Evolutionary conservation across 2,797 vertebrate species (phyloP), one percentile per base, ranked within the genome.

Genomic region (Eospalax fontanierii): DNA sequence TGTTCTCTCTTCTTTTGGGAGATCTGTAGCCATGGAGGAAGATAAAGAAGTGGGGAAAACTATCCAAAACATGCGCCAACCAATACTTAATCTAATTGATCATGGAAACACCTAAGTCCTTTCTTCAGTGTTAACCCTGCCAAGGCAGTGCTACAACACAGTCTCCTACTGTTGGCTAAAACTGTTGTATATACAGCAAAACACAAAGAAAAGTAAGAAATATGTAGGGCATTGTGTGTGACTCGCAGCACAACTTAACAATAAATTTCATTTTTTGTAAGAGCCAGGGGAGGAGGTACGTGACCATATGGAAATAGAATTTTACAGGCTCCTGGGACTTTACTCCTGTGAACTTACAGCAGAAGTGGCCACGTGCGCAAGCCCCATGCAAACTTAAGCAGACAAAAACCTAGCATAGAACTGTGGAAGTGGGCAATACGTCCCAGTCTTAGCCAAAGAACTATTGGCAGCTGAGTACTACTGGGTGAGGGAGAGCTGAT

Each of bases 1-100:
- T 54, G 43, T 96, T 95, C 91, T 83, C 80, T 50, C 80, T 96
- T 91, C 57, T 93, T n/a, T 70, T 82, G 68, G 80, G 74, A 93
- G 73, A 78, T 50, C 73, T 35, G 1, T 26, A 96, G 33, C 26
- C 7, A 74, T 11, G 1, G 35, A 92, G 59, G 46, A 92, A 96
- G 61, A 80, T 22, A 33, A 18, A 38, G 40, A 61, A n/a, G 33
- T n/a, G 5, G 2, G 14, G 0, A 0, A 2, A 70, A 43, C 33
- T 66, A 46, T 88, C 68, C 80, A 79, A 90, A 96, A 57, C 50
- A 68, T 43, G 28, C 66, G 87, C 82, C 91, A 93, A 38, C 61
- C 92, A 92, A 5, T 43, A 86, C 94, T 78, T 93, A 94, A 93
- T 93, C 83, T 84, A 83, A 63, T 43, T 88, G 83, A 68, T 93